Percentiles rank a stretch among this genome's conserved stretches.
Conservation (phyloP, 1,140 invertebrate species). For the Diorhabda carinulata region DNA sequence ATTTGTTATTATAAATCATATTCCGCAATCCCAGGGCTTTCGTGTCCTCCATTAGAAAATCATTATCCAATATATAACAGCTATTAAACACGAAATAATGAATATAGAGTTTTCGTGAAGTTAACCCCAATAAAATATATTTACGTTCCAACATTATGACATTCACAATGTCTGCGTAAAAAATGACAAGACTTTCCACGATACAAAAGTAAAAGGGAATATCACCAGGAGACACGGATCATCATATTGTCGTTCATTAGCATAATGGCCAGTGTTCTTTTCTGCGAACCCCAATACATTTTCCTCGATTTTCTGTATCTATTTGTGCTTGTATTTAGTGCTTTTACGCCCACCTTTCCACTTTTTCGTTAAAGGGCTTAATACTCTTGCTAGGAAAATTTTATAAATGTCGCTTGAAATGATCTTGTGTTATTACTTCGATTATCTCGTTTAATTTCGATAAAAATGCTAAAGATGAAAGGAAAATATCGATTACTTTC, state of each 20-base stretch:
- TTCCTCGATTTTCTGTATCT: constrained; percentile 1
- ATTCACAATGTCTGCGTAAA: constrained; percentile 13
- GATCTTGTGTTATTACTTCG: too few relatives aligned
- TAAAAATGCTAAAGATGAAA: too few relatives aligned
- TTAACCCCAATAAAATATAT: constrained; percentile 10
- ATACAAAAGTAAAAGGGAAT: constrained; percentile 12
- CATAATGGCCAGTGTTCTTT: constrained; percentile 9
- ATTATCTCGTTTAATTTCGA: too few relatives aligned
- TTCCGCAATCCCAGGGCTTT: too few relatives aligned
- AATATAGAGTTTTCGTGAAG: background rate
- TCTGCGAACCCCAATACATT: constrained; percentile 1
- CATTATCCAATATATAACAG: constrained; percentile 7
- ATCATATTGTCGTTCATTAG: constrained; percentile 15
- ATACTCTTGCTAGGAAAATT: background rate
- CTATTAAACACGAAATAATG: constrained; percentile 3
- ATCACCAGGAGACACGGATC: constrained; percentile 15
- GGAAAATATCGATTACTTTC: too few relatives aligned
- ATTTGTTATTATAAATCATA: too few relatives aligned
- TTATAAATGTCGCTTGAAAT: too few relatives aligned
- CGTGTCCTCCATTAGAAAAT: background rate
- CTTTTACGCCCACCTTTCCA: background rate
- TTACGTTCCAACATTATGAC: background rate
- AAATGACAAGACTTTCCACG: constrained; percentile 15
- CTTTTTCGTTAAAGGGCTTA: background rate
- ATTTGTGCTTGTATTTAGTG: constrained; percentile 1